Conservation (phyloP, 2,113 vertebrate genomes). For the Eulemur rufifrons region DNA sequence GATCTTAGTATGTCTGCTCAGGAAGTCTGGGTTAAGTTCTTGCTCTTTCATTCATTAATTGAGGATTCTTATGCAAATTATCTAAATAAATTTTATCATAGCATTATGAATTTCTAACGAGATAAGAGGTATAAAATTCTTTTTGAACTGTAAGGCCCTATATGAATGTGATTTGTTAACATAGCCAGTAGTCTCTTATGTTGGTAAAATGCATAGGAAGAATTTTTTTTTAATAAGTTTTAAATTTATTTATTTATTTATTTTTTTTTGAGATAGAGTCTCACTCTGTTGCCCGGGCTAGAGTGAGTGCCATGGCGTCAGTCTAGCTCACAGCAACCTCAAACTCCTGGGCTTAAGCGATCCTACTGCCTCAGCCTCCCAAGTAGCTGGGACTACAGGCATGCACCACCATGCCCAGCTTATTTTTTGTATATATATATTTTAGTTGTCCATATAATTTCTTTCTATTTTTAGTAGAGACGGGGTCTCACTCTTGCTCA, state of each 20-base stretch:
- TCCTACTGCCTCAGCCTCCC: too few species aligned
- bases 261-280: too few species aligned
- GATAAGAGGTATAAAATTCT: neutral
- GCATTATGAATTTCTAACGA: constrained; percentile 28
- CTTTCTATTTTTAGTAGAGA: too few species aligned
- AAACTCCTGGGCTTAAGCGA: too few species aligned
- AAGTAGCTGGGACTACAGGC: too few species aligned
- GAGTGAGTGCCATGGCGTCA: too few species aligned
- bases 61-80: neutral
- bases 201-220: neutral
- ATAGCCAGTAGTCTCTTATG: neutral
- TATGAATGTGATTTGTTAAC: neutral
- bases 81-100: neutral
- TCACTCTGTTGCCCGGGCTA: too few species aligned
- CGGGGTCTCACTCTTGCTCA: too few species aligned
- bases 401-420: too few species aligned
- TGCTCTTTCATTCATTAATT: neutral
- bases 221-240: neutral
- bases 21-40: constrained; percentile 1
- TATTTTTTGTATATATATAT: too few species aligned
- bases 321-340: too few species aligned
- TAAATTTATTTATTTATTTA: neutral
- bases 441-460: too few species aligned
- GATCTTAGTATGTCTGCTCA: neutral
- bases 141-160: neutral